phyloP scores from a whole-genome alignment of 2,888 invertebrate genomes.

The Brassicogethes aeneus region DNA sequence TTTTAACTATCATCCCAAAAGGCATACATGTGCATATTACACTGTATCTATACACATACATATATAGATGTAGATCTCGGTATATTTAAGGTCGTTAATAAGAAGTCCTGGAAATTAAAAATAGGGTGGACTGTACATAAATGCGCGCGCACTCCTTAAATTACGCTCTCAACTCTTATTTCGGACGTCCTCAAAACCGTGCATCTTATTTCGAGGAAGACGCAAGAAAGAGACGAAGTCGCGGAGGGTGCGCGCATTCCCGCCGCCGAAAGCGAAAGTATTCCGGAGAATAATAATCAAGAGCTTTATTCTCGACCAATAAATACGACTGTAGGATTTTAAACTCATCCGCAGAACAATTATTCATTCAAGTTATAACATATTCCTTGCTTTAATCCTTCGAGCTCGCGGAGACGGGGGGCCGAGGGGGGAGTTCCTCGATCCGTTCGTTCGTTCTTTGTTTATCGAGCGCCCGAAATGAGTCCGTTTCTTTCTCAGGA shows the following conservation, averaged over 20 bases:
- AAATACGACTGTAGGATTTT: conserved; percentile 40
- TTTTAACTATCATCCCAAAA: too few relatives aligned
- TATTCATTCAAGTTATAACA: conserved; percentile 43
- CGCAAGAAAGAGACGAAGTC: conserved; percentile 3
- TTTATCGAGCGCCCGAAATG: conserved; percentile 37
- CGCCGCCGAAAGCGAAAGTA: conserved; percentile 34
- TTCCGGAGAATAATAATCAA: conserved; percentile 37
- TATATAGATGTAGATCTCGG: too few relatives aligned
- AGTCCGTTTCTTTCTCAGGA: conserved; percentile 39
- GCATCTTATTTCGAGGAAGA: conserved; percentile 5
- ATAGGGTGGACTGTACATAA: conserved; percentile 1
- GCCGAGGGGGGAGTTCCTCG: too few relatives aligned
- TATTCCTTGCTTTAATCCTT: conserved; percentile 40
- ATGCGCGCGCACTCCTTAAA: conserved; percentile 27
- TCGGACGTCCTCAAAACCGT: conserved; percentile 27
- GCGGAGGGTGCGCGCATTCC: conserved; percentile 7
- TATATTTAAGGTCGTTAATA: too few relatives aligned
- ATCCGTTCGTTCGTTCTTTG: conserved; percentile 32
- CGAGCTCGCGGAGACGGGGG: too few relatives aligned
- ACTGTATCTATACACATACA: too few relatives aligned
- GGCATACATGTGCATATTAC: too few relatives aligned
- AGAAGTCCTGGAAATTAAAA: conserved; percentile 12
- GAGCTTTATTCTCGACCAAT: conserved; percentile 38
- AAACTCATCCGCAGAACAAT: conserved; percentile 41
- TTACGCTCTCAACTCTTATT: conserved; percentile 34